Evolutionary conservation across 2,888 invertebrate genomes (phyloP), one percentile per base, ranked within the genome.

Genomic region (Idaea straminata): DNA sequence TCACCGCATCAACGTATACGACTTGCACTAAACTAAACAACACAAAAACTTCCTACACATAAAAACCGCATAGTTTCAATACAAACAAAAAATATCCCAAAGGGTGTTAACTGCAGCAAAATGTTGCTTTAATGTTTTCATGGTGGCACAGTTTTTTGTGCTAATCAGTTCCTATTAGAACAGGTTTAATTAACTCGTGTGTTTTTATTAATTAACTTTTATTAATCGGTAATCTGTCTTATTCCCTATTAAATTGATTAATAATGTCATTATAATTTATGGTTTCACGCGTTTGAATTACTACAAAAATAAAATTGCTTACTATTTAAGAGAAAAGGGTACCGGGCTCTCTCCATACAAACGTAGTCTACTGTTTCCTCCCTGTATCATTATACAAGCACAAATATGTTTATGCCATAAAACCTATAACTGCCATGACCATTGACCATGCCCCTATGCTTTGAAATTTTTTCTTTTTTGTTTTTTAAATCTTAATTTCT

Each of bases 1-100:
- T 75, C 76, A 72, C 78, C 77, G 83, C 86, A 89, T 85, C 85
- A 83, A 79, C 84, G 15, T 58, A 60, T 63, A 68, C 63, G 64
- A 62, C 64, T 65, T 66, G 84, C 84, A 88, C 84, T 86, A 87
- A 89, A 84, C 85, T 83, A 90, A 90, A 91, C 84, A 89, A 13
- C 74, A 87, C 77, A 90, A 89, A 90, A 87, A 85, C 81, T 69
- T 74, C 72, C 72, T 69, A 66, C 70, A 74, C 77, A 86, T 79
- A 89, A 89, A 89, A 89, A 89, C 88, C 81, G 75, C 85, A 82
- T 74, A 78, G 83, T 87, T 83, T 79, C 76, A 79, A 82, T 84
- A 86, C 80, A 84, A 72, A 69, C 69, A 79, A 78, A 84, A 85
- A 86, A 87, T 85, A 83, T 74, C 69, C 63, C 77, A 74, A 78